phyloP scores from a whole-genome alignment of 1,140 invertebrate species.

The Centruroides sculpturatus region DNA sequence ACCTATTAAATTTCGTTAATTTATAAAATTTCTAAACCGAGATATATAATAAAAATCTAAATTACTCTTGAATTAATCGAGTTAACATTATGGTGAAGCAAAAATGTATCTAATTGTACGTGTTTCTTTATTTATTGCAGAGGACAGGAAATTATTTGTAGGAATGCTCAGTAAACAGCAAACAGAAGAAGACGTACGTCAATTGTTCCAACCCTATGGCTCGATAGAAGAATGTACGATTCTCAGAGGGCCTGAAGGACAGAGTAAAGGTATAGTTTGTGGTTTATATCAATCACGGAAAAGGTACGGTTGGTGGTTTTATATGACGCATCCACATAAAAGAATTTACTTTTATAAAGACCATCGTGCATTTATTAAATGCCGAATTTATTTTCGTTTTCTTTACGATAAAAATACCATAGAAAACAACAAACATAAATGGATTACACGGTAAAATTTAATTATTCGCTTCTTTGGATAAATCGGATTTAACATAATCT shows the following conservation, averaged over 20 bases:
- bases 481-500: too few species aligned
- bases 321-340: too few species aligned
- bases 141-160: constrained; percentile 98
- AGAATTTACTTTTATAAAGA: too few species aligned
- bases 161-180: constrained; percentile 99
- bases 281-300: too few species aligned
- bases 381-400: too few species aligned
- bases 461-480: too few species aligned
- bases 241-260: constrained; percentile 87
- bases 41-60: not conserved
- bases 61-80: not conserved
- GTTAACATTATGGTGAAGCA: not conserved
- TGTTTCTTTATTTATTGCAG: constrained; percentile 21
- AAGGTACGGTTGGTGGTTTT: too few species aligned
- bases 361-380: too few species aligned
- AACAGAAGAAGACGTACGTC: constrained; percentile 94
- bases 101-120: not conserved
- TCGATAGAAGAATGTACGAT: constrained; percentile 99
- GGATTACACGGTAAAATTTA: too few species aligned
- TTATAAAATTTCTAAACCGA: constrained; percentile 1
- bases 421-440: too few species aligned
- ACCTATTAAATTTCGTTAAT: not conserved
- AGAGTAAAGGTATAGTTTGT: constrained; percentile 66
- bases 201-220: constrained; percentile 83
- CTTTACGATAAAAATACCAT: too few species aligned